Conservation (phyloP, 1,140 invertebrate genomes). For the Drosophila burlai region DNA sequence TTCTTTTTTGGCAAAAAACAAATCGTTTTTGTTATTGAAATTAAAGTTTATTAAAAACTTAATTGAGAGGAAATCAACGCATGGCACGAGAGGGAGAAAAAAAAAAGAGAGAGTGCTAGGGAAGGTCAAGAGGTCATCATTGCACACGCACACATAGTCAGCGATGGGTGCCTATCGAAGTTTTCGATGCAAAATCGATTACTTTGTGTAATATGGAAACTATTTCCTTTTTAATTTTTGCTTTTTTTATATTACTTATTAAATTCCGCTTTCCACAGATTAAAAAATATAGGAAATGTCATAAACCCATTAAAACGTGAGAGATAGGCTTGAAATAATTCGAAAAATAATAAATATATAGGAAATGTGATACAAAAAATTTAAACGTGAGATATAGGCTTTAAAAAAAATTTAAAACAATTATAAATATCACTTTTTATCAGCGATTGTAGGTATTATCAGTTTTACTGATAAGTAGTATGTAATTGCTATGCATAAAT, state of each 20-base stretch:
- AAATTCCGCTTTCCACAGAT: neutral
- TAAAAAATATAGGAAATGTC: neutral
- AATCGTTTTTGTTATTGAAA: conserved; percentile 61
- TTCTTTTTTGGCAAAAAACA: conserved; percentile 47
- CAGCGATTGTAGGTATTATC: neutral
- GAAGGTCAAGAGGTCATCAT: conserved; percentile 25
- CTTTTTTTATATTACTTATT: conserved; percentile 1
- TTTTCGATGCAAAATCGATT: neutral
- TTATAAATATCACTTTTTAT: neutral
- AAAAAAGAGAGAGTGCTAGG: conserved; percentile 4
- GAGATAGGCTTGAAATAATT: neutral
- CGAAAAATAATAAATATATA: too few relatives aligned
- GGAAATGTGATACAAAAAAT: neutral
- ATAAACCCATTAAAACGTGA: neutral
- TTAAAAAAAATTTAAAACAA: neutral
- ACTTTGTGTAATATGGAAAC: neutral
- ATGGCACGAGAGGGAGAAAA: conserved; percentile 7
- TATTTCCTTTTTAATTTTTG: neutral
- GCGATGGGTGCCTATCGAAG: neutral
- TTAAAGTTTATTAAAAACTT: conserved; percentile 76
- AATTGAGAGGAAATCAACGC: conserved; percentile 65
- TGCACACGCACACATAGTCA: conserved; percentile 6
- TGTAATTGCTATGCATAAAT: neutral
- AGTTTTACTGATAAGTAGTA: neutral
- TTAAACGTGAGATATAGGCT: neutral